Evolutionary conservation across 2,113 vertebrate genomes (phyloP).

Genomic region (Gopherus evgoodei): DNA sequence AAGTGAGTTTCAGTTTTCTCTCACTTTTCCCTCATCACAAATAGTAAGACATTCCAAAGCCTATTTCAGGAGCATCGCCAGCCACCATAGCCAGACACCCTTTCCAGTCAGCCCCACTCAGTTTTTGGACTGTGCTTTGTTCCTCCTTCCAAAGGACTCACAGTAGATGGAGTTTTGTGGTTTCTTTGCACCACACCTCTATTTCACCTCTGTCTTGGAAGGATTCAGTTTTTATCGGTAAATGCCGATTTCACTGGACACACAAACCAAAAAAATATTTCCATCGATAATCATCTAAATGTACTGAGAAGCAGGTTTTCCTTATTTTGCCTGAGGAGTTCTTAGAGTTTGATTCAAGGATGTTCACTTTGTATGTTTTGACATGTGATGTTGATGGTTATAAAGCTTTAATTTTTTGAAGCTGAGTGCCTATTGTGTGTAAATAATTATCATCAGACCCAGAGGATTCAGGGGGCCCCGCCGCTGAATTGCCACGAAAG

Average conservation of each 20-base stretch:
- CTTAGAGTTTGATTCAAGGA: background rate
- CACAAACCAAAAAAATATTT: background rate
- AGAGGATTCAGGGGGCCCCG: no score
- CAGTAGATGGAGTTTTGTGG: background rate
- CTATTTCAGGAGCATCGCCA: background rate
- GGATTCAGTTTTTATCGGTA: background rate
- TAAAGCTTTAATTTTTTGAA: background rate
- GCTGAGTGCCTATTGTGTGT: background rate
- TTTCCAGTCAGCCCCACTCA: background rate
- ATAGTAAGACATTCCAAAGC: background rate
- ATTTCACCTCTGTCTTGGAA: background rate
- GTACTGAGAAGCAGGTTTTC: background rate
- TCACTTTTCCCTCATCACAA: background rate
- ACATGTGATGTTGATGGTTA: no score
- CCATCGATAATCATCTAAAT: background rate
- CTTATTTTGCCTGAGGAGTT: background rate
- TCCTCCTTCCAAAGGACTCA: background rate
- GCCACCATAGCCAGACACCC: no score
- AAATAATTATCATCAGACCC: background rate
- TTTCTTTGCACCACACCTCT: background rate
- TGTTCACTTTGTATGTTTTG: background rate
- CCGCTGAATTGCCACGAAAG: no score
- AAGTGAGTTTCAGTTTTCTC: accelerated
- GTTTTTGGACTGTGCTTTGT: background rate
- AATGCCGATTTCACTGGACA: background rate